Evolutionary conservation across 2,888 invertebrate genomes (phyloP), one percentile per base, ranked within the genome.

Genomic region (Eubasilissa splendida): DNA sequence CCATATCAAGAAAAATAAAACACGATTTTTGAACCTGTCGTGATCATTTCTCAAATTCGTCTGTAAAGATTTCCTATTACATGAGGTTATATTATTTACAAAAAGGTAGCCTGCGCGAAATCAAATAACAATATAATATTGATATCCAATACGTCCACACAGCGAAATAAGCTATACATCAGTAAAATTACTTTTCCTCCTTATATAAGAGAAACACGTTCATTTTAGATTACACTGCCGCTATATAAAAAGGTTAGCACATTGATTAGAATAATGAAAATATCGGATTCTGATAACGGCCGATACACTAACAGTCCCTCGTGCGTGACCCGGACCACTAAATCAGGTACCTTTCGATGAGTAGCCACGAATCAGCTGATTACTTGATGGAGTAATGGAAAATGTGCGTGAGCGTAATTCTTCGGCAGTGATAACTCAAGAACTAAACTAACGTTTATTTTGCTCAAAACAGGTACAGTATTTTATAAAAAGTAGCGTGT

Each of bases 301-400:
- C 73, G 77, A 80, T 63, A 77, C 73, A 77, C 77, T 73, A 66
- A 76, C 56, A 60, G 76, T 71, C 76, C 50, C 42, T 42, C 54
- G 76, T 81, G 81, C 81, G 83, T 83, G 83, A 65, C 76, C 12
- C 9, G 50, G 31, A 9, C 42, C 77, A 81, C 77, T 83, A 83
- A 83, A 83, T 83, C 83, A 83, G 59, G 74, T n/a, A 71, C 73
- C 74, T 76, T 76, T 79, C 81, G 81, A 80, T 77, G 76, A 83
- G 74, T 71, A 75, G 80, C 77, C 80, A 74, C 66, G 78, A 77
- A 79, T 83, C 76, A 74, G 79, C 83, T 80, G 83, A 83, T 83
- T 81, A 83, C 81, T 79, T 81, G 81, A 81, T 79, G 77, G 79
- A 80, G 73, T 83, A 83, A 83, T 83, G 83, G 83, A 83, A 81